These are phyloP conservation scores for Drosophila murphyi DNA, from an alignment of 1,140 invertebrate genomes.

Conservation along the genomic window DNA sequence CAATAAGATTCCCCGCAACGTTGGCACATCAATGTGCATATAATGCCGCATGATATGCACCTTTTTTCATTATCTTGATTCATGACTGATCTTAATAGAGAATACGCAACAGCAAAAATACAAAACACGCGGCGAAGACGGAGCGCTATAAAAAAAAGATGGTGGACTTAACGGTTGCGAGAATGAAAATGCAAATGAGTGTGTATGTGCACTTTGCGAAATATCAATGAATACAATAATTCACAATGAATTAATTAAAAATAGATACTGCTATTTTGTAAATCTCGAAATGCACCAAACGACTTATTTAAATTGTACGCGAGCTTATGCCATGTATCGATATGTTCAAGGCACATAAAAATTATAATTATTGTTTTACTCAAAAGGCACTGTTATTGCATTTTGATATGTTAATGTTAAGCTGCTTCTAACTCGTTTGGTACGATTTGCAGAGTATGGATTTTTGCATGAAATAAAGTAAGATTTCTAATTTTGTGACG, in stretches of 20 bases:
- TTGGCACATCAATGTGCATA: slow-evolving; percentile 47
- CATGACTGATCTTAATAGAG: slow-evolving; percentile 14
- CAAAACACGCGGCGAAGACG: slow-evolving; percentile 7
- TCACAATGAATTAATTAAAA: not conserved
- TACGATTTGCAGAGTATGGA: too few relatives aligned
- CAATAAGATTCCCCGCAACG: slow-evolving; percentile 64
- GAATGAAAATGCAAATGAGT: not conserved
- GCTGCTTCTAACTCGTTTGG: too few relatives aligned
- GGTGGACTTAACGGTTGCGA: slow-evolving; percentile 48
- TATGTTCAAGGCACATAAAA: too few relatives aligned
- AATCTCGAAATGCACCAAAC: too few relatives aligned
- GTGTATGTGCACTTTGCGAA: not conserved
- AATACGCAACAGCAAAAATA: not conserved
- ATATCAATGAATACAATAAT: not conserved
- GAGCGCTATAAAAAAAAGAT: slow-evolving; percentile 20
- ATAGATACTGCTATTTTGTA: too few relatives aligned
- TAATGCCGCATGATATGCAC: slow-evolving; percentile 41
- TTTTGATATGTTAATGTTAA: not conserved
- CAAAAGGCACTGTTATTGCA: not conserved
- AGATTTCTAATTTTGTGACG: too few relatives aligned
- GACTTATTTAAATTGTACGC: too few relatives aligned
- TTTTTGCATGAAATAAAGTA: too few relatives aligned
- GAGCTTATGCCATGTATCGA: too few relatives aligned
- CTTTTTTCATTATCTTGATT: not conserved
- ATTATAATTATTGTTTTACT: not conserved